Base-by-base conservation (phyloP, 2,113 vertebrate species). In the Telmatochromis sp. region DNA sequence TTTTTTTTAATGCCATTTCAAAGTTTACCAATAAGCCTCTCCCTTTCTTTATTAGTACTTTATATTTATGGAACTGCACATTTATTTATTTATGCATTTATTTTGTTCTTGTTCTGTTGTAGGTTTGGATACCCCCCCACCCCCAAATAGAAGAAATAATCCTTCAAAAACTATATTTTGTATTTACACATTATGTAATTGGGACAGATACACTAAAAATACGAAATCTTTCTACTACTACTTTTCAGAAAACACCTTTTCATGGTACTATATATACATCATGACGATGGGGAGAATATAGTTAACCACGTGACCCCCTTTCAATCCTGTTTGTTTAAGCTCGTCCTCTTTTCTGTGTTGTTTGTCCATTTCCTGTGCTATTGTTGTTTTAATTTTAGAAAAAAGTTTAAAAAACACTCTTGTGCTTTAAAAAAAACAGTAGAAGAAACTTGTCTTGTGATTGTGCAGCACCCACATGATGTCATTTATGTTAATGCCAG, bases 31-130 rank as follows among this genome's bases (percentile, higher is more conserved):
- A 7, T n/a, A 35, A 63, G 17, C 58, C 31, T 63, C 6, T 10
- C 58, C 28, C 6, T 35, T 35, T 65, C 60, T 65, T 65, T 35
- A 65, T 35, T n/a, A n/a, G 17, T 65, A 65, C 17, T 37, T 15
- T 15, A 57, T 63, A 63, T 63, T 63, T 63, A 35, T 33, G 31
- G 9, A 35, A 35, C 58, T 63, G 6, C 15, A 63, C 31, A 35
- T 35, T 0, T 37, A 37, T 12, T 65, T 37, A n/a, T 35, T n/a
- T 0, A 6, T 6, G 0, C 4, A 5, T 1, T 65, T 3, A 65
- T 65, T 37, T 65, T 63, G 5, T 63, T 65, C 17, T n/a, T 65
- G 4, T 35, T 65, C 4, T 65, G 17, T 3, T 57, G 23, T 2
- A 57, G 21, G 12, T 9, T 9, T 60, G 8, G 26, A 26, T 57